These are phyloP conservation scores for Pangasius sanitwongsei DNA, from an alignment of 2,797 vertebrate species.

Conservation along the genomic window DNA sequence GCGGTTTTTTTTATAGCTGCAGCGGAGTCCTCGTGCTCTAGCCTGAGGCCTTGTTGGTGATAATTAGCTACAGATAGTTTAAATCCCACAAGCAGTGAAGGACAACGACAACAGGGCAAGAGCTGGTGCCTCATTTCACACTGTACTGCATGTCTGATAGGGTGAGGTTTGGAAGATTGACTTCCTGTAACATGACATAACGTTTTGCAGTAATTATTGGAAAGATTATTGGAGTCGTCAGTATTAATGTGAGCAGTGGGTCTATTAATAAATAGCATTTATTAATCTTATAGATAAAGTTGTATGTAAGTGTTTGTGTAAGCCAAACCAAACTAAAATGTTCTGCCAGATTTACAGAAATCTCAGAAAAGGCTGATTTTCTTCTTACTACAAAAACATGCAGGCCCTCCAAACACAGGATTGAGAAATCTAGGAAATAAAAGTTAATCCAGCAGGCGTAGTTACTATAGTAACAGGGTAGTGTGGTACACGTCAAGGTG, in stretches of 20 bases:
- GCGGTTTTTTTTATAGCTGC: not conserved
- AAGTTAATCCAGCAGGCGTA: not conserved
- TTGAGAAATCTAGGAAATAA: no score
- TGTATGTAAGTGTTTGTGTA: not conserved
- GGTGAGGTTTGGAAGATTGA: no score
- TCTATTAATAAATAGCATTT: not conserved
- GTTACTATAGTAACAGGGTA: not conserved
- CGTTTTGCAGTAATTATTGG: not conserved
- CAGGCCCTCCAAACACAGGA: no score
- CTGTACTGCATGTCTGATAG: not conserved
- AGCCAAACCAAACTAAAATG: not conserved
- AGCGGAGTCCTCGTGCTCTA: not conserved
- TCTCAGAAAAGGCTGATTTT: no score
- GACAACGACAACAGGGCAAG: not conserved
- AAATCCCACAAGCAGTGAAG: not conserved
- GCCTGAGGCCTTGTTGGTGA: not conserved
- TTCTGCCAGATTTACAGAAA: not conserved
- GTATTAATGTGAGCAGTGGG: not conserved
- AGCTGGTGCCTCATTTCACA: not conserved
- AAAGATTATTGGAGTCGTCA: not conserved
- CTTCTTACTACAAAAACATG: no score
- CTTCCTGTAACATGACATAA: not conserved
- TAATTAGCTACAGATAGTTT: slow-evolving; percentile 5
- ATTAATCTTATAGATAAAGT: not conserved
- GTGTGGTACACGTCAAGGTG: not conserved